Conservation (phyloP, 2,888 invertebrate genomes). For the Gonocerus acuteangulatus region DNA sequence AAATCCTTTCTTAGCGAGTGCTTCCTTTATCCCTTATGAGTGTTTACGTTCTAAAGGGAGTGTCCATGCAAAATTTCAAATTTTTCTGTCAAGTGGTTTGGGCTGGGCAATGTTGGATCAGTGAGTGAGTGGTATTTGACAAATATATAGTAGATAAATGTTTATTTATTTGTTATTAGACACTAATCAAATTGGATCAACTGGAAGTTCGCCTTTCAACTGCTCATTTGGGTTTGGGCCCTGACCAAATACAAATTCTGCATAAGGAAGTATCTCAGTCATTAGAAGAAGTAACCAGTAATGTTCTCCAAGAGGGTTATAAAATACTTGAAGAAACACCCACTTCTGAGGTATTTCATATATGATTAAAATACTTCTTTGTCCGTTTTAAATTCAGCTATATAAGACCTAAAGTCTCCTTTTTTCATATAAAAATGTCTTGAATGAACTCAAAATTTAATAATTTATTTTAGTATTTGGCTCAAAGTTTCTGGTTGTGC, state of each 20-base stretch:
- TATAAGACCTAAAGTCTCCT: background rate
- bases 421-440: background rate
- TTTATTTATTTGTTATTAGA: slow-evolving; percentile 48
- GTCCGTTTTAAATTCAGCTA: background rate
- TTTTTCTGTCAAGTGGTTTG: no score
- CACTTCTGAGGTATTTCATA: slow-evolving; percentile 55
- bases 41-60: no score
- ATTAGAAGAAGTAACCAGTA: slow-evolving; percentile 58
- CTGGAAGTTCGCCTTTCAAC: slow-evolving; percentile 64
- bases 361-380: background rate
- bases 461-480: slow-evolving; percentile 1
- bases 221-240: slow-evolving; percentile 55
- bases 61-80: no score
- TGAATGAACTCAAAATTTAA: background rate
- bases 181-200: slow-evolving; percentile 63
- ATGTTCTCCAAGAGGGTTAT: slow-evolving; percentile 64
- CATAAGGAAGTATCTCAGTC: slow-evolving; percentile 59
- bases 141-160: no score
- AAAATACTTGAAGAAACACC: slow-evolving; percentile 60
- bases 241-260: slow-evolving; percentile 58
- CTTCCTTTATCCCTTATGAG: no score
- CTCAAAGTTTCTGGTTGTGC: no score
- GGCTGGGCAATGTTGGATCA: no score
- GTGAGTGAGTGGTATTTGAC: no score
- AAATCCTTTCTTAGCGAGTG: no score